Evolutionary conservation across 1,140 invertebrate species (phyloP).

Genomic region (Temnothorax nylanderi): DNA sequence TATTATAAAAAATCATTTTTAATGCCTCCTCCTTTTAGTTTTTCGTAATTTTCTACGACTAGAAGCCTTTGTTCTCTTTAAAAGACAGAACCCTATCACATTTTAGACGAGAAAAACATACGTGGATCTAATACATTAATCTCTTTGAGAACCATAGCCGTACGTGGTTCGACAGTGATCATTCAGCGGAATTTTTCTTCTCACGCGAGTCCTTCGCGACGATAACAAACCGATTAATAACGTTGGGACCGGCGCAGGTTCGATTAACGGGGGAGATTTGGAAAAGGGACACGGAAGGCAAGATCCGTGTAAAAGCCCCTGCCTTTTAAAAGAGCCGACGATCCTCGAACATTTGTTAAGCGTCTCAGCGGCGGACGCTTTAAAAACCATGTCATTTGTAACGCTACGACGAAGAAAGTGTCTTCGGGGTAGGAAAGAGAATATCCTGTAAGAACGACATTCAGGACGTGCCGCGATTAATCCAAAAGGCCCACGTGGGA

Average conservation of each 20-base stretch:
- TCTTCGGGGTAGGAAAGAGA: slow-evolving; percentile 42
- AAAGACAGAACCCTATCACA: slow-evolving; percentile 2
- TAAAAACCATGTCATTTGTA: slow-evolving; percentile 78
- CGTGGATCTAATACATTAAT: slow-evolving; percentile 33
- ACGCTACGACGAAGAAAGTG: slow-evolving; percentile 71
- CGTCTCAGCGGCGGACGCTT: slow-evolving; percentile 63
- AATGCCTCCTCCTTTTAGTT: background rate
- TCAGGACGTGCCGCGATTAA: slow-evolving; percentile 76
- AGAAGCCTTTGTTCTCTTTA: slow-evolving; percentile 2
- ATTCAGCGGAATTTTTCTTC: slow-evolving; percentile 51
- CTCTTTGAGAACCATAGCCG: slow-evolving; percentile 16
- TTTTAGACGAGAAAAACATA: slow-evolving; percentile 11
- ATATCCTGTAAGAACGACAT: slow-evolving; percentile 66
- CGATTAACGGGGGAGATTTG: slow-evolving; percentile 54
- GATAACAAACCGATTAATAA: slow-evolving; percentile 61
- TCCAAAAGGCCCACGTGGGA: slow-evolving; percentile 73
- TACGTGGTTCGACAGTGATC: slow-evolving; percentile 39
- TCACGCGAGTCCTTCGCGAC: slow-evolving; percentile 1
- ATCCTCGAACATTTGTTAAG: slow-evolving; percentile 75
- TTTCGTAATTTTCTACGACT: background rate
- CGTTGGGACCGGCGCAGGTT: background rate
- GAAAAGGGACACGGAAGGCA: slow-evolving; percentile 42
- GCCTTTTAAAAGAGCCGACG: slow-evolving; percentile 55
- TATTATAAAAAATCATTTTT: background rate
- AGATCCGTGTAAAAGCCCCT: slow-evolving; percentile 49